A percentile compares a stretch with the other conserved stretches of the same genome.
Evolutionary conservation across 2,888 invertebrate species (phyloP).

Genomic region (Aromia moschata): DNA sequence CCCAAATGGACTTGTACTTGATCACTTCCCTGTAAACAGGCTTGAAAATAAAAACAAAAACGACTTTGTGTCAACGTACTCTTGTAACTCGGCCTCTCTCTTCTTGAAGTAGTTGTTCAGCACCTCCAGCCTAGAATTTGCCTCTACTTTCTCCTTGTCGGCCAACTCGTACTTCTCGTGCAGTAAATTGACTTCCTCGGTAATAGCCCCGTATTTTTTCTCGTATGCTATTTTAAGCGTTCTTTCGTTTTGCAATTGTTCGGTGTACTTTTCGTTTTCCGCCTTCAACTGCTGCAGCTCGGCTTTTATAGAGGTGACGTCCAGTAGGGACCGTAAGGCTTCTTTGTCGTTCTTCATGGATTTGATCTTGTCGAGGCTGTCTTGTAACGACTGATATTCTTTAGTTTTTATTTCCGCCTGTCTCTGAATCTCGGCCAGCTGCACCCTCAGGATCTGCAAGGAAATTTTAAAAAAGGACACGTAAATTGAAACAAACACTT

Average conservation of each 20-base stretch:
- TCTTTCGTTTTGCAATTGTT: constrained; percentile 61
- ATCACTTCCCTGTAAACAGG: constrained; percentile 73
- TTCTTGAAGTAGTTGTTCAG: constrained; percentile 91
- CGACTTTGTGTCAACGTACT: constrained; percentile 67
- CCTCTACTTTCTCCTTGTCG: constrained; percentile 78
- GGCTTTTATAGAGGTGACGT: constrained; percentile 68
- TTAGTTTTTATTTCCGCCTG: constrained; percentile 57
- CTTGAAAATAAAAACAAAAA: not conserved
- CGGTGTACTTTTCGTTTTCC: constrained; percentile 65
- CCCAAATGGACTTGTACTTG: constrained; percentile 79
- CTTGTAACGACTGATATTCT: constrained; percentile 64
- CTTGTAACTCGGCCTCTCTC: constrained; percentile 85
- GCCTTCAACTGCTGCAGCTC: constrained; percentile 67
- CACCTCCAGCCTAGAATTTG: constrained; percentile 84
- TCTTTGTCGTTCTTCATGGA: constrained; percentile 59
- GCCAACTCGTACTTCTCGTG: constrained; percentile 71
- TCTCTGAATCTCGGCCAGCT: constrained; percentile 59
- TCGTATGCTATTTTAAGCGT: constrained; percentile 63
- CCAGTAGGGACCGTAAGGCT: constrained; percentile 60
- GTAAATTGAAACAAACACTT: no score
- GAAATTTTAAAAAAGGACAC: no score
- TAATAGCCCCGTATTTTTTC: constrained; percentile 60
- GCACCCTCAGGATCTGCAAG: constrained; percentile 57
- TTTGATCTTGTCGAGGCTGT: constrained; percentile 63
- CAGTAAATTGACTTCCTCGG: constrained; percentile 66